A percentile compares a stretch with the other conserved stretches of the same genome.
phyloP scores from a whole-genome alignment of 1,140 invertebrate genomes.

The Drosophila gunungcola region DNA sequence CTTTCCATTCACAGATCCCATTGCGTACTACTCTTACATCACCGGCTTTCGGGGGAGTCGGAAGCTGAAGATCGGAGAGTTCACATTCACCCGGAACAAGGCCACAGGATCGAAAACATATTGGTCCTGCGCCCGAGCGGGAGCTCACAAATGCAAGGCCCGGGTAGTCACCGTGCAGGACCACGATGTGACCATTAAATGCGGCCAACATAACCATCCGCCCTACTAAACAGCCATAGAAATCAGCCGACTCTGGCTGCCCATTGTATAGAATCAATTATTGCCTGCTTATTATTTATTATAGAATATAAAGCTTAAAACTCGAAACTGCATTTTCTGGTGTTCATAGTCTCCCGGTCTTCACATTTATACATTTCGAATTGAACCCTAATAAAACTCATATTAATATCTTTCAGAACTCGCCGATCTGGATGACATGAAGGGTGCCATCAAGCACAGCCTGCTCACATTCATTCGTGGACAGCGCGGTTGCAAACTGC shows the following conservation, averaged over 20 bases:
- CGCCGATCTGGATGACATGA: conserved; percentile 40
- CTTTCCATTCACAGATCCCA: conserved; percentile 47
- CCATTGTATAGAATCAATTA: conserved; percentile 43
- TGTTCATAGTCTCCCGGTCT: not conserved
- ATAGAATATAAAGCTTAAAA: conserved; percentile 42
- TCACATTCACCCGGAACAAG: conserved; percentile 82
- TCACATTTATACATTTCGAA: too few relatives aligned
- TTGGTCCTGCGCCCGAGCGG: conserved; percentile 84
- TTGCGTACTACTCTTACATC: conserved; percentile 75
- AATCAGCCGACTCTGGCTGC: conserved; percentile 4
- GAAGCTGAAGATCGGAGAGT: conserved; percentile 82
- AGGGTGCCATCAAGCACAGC: conserved; percentile 58
- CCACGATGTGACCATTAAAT: conserved; percentile 80
- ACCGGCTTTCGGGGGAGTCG: conserved; percentile 84
- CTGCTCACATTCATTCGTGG: conserved; percentile 71
- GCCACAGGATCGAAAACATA: conserved; percentile 75
- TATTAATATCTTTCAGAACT: conserved; percentile 38
- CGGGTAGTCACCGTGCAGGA: conserved; percentile 79
- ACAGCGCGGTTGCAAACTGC: conserved; percentile 75
- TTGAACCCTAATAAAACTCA: conserved; percentile 18
- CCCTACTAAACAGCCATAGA: conserved; percentile 72
- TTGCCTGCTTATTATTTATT: conserved; percentile 50
- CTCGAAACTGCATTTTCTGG: conserved; percentile 20
- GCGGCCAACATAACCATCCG: conserved; percentile 80
- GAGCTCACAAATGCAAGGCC: conserved; percentile 83